A percentile compares a stretch with the other conserved stretches of the same genome.
phyloP scores from a whole-genome alignment of 2,888 invertebrate genomes.

The Melieria omissa region DNA sequence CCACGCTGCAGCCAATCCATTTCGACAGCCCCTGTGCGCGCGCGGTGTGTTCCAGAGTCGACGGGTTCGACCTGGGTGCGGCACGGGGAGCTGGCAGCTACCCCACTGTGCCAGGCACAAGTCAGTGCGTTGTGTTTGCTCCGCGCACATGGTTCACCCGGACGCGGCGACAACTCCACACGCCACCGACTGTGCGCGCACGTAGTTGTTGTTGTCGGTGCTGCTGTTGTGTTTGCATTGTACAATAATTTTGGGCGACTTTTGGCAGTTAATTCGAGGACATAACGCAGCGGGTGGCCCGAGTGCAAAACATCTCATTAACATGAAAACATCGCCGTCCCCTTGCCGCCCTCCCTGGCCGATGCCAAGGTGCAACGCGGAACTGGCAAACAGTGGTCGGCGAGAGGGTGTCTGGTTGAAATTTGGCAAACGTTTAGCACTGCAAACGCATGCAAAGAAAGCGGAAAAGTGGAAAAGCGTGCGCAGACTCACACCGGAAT shows the following conservation, averaged over 20 bases:
- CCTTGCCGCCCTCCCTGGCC: no score
- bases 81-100: no score
- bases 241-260: constrained; percentile 33
- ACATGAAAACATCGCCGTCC: constrained; percentile 31
- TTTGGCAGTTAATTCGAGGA: constrained; percentile 50
- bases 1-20: not conserved
- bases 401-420: constrained; percentile 33
- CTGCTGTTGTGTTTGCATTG: constrained; percentile 22
- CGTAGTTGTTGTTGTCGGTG: constrained; percentile 14
- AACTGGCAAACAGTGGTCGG: not conserved
- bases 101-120: no score
- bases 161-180: not conserved
- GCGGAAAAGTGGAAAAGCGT: constrained; percentile 47
- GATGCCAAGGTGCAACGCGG: not conserved
- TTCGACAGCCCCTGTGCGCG: constrained; percentile 1
- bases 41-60: constrained; percentile 23
- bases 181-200: constrained; percentile 24
- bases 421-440: constrained; percentile 44
- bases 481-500: constrained; percentile 26
- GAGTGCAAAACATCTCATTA: constrained; percentile 49
- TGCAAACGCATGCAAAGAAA: constrained; percentile 24
- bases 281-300: constrained; percentile 43
- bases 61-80: constrained; percentile 12
- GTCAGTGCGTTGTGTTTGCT: no score
- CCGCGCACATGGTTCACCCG: constrained; percentile 3